Evolutionary conservation across 2,888 invertebrate genomes (phyloP).

Genomic region (Ommatoiulus sabulosus): DNA sequence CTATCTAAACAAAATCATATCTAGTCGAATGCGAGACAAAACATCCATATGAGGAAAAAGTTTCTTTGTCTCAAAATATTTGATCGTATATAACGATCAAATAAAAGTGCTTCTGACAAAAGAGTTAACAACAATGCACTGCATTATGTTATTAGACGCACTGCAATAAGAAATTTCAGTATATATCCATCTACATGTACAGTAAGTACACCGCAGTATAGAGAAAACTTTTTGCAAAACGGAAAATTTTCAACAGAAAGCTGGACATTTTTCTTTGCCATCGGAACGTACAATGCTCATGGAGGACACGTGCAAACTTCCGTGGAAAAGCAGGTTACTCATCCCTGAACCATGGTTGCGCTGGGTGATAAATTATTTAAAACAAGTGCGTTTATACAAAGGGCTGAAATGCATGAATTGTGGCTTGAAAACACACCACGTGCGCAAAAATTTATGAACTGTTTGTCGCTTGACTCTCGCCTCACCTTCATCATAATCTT

Average conservation of each 20-base stretch:
- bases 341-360: not conserved
- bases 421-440: not conserved
- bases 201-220: not conserved
- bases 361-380: not conserved
- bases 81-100: not conserved
- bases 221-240: not conserved
- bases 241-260: not conserved
- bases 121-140: not conserved
- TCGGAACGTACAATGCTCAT: not conserved
- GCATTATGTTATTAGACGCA: not conserved
- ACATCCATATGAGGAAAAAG: not conserved
- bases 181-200: not conserved
- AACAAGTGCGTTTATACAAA: not conserved
- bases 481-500: not conserved
- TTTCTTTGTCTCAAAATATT: slow-evolving; percentile 14
- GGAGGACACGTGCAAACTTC: not conserved
- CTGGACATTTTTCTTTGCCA: not conserved
- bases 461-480: slow-evolving; percentile 3
- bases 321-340: not conserved
- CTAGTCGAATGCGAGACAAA: not conserved
- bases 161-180: not conserved
- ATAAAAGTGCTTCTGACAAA: slow-evolving; percentile 8
- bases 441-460: slow-evolving; percentile 42
- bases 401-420: not conserved
- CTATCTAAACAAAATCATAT: not conserved